Percentiles rank a stretch among this genome's conserved stretches.
Evolutionary conservation across 2,888 invertebrate species (phyloP).

Genomic region (Dryadula phaetusa): DNA sequence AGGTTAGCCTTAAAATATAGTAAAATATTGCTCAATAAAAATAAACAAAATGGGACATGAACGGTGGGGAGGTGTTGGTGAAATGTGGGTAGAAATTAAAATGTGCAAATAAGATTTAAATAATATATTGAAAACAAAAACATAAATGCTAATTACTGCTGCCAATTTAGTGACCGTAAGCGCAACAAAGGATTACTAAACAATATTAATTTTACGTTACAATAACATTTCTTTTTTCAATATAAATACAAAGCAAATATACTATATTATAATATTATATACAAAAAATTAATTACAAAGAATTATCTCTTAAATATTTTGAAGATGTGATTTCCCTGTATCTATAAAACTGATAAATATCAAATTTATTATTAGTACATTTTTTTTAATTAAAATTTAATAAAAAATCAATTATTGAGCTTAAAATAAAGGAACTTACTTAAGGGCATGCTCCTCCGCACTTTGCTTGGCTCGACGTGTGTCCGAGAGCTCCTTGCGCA

Average conservation of each 20-base stretch:
- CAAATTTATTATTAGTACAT: not conserved
- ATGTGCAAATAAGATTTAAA: conserved; percentile 14
- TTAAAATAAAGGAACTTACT: conserved; percentile 67
- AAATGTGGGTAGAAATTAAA: conserved; percentile 17
- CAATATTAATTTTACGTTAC: no score
- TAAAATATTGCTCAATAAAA: conserved; percentile 37
- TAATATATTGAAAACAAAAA: conserved; percentile 8
- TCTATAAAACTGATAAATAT: not conserved
- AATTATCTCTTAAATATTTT: not conserved
- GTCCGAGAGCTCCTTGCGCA: conserved; percentile 84
- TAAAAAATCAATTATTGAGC: not conserved
- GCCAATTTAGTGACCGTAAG: not conserved
- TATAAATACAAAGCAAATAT: not conserved
- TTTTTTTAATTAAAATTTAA: not conserved
- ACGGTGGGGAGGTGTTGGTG: not conserved
- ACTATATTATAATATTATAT: not conserved
- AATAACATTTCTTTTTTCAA: not conserved
- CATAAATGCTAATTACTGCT: not conserved
- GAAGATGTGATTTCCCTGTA: not conserved
- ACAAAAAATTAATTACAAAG: not conserved
- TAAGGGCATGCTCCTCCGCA: conserved; percentile 83
- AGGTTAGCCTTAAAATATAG: conserved; percentile 56
- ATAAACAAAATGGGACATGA: conserved; percentile 17
- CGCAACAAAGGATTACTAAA: no score
- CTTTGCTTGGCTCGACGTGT: conserved; percentile 83